Evolutionary conservation across 2,113 vertebrate genomes (phyloP), one percentile per base, ranked within the genome.

Genomic region (Chlorodrepanis virens): DNA sequence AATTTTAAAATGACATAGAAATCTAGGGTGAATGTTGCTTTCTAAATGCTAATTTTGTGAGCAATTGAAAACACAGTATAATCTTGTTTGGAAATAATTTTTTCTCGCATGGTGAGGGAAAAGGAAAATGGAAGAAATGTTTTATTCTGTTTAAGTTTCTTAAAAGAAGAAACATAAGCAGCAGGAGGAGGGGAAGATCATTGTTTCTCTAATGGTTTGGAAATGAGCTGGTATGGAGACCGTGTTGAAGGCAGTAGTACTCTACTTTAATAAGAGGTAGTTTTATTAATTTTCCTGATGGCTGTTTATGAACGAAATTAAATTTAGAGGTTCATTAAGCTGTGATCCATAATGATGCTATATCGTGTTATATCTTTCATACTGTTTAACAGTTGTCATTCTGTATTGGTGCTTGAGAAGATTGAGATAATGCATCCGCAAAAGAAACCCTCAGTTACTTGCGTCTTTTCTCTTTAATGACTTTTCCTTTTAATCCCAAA

Each of bases 271-370:
- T n/a, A 89, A 87, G 61, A 81, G 37, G 17, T 20, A 80, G 47
- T 53, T 61, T 60, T 93, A 67, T 37, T 87, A 47, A 50, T 92
- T 95, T 81, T 92, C 27, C 57, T 95, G 60, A 65, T 69, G 83
- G 25, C 52, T 47, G 9, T 88, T 95, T 89, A 70, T 87, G 70
- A 90, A 45, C 70, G 83, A 86, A 87, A 83, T 57, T 23, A 69
- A 85, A 90, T 89, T 56, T 64, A 92, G 57, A 68, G 15, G 45
- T 76, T 95, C 53, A 57, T 95, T 95, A 92, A 56, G 42, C 57
- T 83, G 61, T 16, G 5, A 52, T 69, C 45, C 28, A 6, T 77
- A 87, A 72, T 59, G 33, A 56, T 14, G 5, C 21, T 42, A 4
- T 79, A 1, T 72, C 39, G 11, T 47, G 17, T 80, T 93, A 7